phyloP scores from a whole-genome alignment of 2,888 invertebrate species.

The Pimpla rufipes region DNA sequence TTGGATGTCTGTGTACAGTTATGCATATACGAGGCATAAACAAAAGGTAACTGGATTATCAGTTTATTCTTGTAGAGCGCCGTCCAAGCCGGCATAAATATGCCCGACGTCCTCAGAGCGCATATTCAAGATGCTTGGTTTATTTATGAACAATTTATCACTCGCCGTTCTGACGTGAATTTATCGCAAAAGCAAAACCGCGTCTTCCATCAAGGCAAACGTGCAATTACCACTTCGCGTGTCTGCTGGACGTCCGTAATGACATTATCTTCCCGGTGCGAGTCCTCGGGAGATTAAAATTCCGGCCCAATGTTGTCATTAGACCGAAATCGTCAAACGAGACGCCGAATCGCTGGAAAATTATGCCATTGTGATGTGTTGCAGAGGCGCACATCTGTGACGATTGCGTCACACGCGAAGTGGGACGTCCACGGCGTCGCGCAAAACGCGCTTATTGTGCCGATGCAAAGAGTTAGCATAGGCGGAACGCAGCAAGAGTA shows the following conservation, averaged over 20 bases:
- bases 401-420: conserved; percentile 61
- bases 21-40: too few relatives aligned
- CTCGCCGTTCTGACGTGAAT: not conserved
- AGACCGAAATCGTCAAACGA: not conserved
- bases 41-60: not conserved
- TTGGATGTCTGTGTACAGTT: too few relatives aligned
- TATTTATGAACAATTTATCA: not conserved
- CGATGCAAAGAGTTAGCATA: not conserved
- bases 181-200: conserved; percentile 9
- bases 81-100: not conserved
- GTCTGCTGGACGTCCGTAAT: not conserved
- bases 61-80: not conserved
- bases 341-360: not conserved
- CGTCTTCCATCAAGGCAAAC: conserved; percentile 11
- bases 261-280: not conserved
- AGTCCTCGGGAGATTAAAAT: not conserved
- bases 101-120: not conserved
- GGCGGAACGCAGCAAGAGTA: conserved; percentile 46
- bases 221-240: not conserved
- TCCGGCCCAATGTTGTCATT: not conserved
- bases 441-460: not conserved
- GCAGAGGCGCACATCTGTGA: conserved; percentile 24
- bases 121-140: not conserved
- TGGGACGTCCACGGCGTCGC: conserved; percentile 48
- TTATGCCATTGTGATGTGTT: not conserved